These are phyloP conservation scores for Deilephila elpenor DNA, from an alignment of 2,888 invertebrate genomes.

Conservation along the genomic window DNA sequence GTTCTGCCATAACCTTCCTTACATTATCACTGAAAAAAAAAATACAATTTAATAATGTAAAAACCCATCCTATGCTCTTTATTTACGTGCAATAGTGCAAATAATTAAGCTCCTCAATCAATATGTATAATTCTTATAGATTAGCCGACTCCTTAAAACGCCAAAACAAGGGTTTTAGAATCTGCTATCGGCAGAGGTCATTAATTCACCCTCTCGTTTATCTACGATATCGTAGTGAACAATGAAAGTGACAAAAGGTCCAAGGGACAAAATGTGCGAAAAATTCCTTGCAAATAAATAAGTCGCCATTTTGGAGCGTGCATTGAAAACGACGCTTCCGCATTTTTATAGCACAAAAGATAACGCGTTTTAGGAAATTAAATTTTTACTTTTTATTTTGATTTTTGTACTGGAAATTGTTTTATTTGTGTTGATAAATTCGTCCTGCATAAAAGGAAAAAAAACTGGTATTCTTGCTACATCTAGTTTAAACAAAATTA, in stretches of 20 bases:
- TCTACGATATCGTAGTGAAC: conserved; percentile 63
- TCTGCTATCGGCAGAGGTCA: conserved; percentile 59
- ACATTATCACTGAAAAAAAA: too few species aligned
- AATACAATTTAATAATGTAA: too few species aligned
- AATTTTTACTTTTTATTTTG: conserved; percentile 24
- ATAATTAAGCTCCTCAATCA: too few species aligned
- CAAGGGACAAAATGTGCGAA: conserved; percentile 11
- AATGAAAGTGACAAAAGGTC: conserved; percentile 62
- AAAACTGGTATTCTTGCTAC: too few species aligned
- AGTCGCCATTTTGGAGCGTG: conserved; percentile 7
- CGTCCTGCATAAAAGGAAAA: not conserved
- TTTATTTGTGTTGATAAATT: conserved; percentile 17
- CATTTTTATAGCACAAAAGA: conserved; percentile 23
- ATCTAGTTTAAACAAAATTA: too few species aligned
- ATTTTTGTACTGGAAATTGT: not conserved
- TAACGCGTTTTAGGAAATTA: conserved; percentile 17
- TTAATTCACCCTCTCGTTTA: conserved; percentile 66
- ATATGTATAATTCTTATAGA: too few species aligned
- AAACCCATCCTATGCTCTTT: too few species aligned
- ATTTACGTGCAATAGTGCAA: too few species aligned
- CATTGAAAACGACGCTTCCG: conserved; percentile 20
- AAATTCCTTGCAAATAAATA: conserved; percentile 21
- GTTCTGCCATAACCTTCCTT: too few species aligned
- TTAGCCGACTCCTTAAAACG: not conserved
- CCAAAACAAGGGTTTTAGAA: conserved; percentile 18